Base-by-base conservation (phyloP, 2,113 vertebrate species). In the Elaphurus davidianus region DNA sequence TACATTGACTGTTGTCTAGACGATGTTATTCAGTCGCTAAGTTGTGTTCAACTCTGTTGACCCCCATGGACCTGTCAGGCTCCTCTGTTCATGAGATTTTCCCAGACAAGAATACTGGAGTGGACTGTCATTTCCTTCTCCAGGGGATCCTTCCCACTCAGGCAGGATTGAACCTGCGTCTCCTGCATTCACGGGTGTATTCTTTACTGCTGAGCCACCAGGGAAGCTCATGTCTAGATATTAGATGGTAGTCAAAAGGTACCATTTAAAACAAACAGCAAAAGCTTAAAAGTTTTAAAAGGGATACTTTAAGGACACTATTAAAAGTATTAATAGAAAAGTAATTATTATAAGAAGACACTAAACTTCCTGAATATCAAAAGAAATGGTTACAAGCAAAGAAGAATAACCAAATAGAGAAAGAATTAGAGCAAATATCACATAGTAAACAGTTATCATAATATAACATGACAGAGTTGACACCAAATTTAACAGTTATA, bases 301-400 rank as follows among this genome's bases (percentile, higher is more conserved):
- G 8, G 36, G 28, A 40, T 19, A 82, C 33, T 54, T 28, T 81
- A 85, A 57, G 36, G 36, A 5, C 8, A 87, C 17, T 74, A 64
- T 71, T 87, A 76, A 93, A 67, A 54, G 45, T 59, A 94, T 36
- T 90, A 96, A 76, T 55, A 64, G 50, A 86, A 96, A 95, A 14
- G 25, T 45, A 43, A 52, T 23, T 45, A 25, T 19, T 92, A 83
- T 89, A 94, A 52, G 33, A 87, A 82, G 82, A 82, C 47, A 79
- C 12, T 91, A 74, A 81, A 5, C 45, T 87, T 96, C 54, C 30
- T 95, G 83, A 94, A 82, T 95, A 86, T 55, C 55, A 45, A 55
- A 94, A 92, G 54, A 82, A 96, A 89, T 57, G 12, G 36, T 85
- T 10, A 62, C 17, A 76, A 85, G 36, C 33, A 95, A 93, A 60